Conservation (phyloP, 2,113 vertebrate species). For the Diphyllodes magnificus region DNA sequence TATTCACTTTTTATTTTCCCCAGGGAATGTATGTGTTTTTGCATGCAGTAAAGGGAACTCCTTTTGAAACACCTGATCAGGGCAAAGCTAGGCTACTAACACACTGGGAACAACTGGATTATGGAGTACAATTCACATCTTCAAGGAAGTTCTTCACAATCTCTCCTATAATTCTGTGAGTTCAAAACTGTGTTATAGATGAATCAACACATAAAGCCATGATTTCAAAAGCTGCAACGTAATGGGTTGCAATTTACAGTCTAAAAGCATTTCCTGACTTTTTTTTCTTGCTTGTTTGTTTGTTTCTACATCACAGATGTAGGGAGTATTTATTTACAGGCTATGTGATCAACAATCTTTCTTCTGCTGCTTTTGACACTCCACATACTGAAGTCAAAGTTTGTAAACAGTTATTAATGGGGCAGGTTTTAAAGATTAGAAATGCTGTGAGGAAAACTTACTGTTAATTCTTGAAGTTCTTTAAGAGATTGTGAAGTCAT, state of each 20-base stretch:
- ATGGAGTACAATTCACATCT: constrained; percentile 96
- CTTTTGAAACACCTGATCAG: constrained; percentile 97
- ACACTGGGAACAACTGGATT: constrained; percentile 97
- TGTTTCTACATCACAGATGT: not conserved
- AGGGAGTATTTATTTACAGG: not conserved
- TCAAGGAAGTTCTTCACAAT: constrained; percentile 99
- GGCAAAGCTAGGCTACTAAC: constrained; percentile 96
- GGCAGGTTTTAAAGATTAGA: not conserved
- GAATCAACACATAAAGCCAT: not conserved
- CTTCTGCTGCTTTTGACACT: not conserved
- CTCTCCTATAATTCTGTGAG: constrained; percentile 96
- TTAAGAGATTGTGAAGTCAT: not conserved
- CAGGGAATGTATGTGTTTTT: constrained; percentile 98
- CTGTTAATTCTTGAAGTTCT: not conserved
- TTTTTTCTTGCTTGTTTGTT: not conserved
- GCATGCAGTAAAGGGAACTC: constrained; percentile 96
- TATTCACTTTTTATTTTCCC: constrained; percentile 18
- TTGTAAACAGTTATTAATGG: not conserved
- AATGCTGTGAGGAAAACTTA: not conserved
- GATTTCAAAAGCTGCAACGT: not conserved
- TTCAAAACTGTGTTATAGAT: constrained; percentile 1
- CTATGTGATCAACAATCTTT: not conserved
- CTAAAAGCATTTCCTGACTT: not conserved
- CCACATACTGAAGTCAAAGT: not conserved
- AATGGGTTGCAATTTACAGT: not conserved